These are phyloP conservation scores for Athrips mouffetella DNA, from an alignment of 2,888 invertebrate genomes.

Conservation along the genomic window DNA sequence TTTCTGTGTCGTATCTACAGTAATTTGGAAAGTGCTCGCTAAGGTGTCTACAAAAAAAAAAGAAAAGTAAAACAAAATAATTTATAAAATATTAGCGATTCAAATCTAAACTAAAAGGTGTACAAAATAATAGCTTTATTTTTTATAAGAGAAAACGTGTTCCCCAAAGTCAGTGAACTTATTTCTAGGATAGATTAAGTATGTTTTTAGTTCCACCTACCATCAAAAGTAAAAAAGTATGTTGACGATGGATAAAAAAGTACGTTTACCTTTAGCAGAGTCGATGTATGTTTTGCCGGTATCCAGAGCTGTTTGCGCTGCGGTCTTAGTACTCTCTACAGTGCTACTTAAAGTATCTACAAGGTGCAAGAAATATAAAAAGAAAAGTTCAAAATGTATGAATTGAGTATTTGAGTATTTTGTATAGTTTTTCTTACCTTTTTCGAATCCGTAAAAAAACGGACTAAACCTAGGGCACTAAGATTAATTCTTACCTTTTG, in stretches of 20 bases:
- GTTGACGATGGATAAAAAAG: slow-evolving; percentile 10
- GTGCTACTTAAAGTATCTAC: slow-evolving; percentile 49
- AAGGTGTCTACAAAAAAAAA: slow-evolving; percentile 22
- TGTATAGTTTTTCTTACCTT: too few species aligned
- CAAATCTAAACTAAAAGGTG: not conserved
- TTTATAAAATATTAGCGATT: not conserved
- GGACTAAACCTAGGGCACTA: not conserved
- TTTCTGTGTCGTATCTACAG: slow-evolving; percentile 45
- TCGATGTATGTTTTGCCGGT: slow-evolving; percentile 45
- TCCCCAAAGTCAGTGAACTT: slow-evolving; percentile 11
- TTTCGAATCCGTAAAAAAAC: not conserved
- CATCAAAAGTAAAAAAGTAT: not conserved
- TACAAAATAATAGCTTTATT: not conserved
- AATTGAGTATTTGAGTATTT: too few species aligned
- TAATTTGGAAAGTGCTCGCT: slow-evolving; percentile 21
- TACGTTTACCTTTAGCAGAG: slow-evolving; percentile 46
- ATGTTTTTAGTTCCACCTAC: slow-evolving; percentile 22
- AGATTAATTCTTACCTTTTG: slow-evolving; percentile 70
- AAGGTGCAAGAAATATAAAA: slow-evolving; percentile 28
- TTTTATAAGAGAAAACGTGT: too few species aligned
- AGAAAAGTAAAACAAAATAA: not conserved
- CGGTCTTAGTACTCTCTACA: slow-evolving; percentile 45
- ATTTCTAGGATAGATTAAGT: slow-evolving; percentile 7
- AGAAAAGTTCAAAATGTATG: not conserved
- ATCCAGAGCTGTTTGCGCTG: slow-evolving; percentile 44